phyloP scores from a whole-genome alignment of 2,888 invertebrate genomes.

The Abrostola triplasia region DNA sequence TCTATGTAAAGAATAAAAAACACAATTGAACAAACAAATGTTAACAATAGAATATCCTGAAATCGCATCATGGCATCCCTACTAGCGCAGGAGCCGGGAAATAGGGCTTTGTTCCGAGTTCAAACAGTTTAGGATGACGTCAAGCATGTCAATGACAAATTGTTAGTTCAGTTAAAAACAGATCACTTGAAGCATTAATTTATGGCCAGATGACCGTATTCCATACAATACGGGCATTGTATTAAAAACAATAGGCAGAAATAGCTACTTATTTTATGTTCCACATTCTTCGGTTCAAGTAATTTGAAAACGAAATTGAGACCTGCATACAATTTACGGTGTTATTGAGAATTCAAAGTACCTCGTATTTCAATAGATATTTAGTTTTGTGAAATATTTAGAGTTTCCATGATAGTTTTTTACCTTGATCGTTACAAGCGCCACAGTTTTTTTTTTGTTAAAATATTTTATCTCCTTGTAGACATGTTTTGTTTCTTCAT shows the following conservation, averaged over 20 bases:
- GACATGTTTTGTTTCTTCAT: slow-evolving; percentile 19
- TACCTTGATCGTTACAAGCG: background rate
- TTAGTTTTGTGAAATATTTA: background rate
- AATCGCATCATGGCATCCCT: slow-evolving; percentile 33
- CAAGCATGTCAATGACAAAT: slow-evolving; percentile 56
- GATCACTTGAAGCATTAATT: slow-evolving; percentile 45
- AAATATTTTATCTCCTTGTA: slow-evolving; percentile 27
- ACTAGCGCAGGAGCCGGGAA: slow-evolving; percentile 47
- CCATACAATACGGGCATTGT: slow-evolving; percentile 48
- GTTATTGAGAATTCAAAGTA: background rate
- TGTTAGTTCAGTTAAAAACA: slow-evolving; percentile 45
- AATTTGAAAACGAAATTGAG: slow-evolving; percentile 12
- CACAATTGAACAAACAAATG: too few species aligned
- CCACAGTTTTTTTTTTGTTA: background rate
- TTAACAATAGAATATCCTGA: too few species aligned
- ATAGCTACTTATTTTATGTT: slow-evolving; percentile 13
- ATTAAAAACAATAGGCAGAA: slow-evolving; percentile 39
- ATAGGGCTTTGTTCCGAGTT: slow-evolving; percentile 48
- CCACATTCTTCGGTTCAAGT: slow-evolving; percentile 25
- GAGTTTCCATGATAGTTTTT: background rate
- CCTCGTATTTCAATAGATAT: background rate
- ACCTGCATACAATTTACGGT: slow-evolving; percentile 3
- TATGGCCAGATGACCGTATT: slow-evolving; percentile 39
- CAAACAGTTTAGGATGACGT: slow-evolving; percentile 38
- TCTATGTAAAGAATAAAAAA: too few species aligned